Base-by-base conservation (phyloP, 2,113 vertebrate genomes). In the Ptychochromis oligacanthus region DNA sequence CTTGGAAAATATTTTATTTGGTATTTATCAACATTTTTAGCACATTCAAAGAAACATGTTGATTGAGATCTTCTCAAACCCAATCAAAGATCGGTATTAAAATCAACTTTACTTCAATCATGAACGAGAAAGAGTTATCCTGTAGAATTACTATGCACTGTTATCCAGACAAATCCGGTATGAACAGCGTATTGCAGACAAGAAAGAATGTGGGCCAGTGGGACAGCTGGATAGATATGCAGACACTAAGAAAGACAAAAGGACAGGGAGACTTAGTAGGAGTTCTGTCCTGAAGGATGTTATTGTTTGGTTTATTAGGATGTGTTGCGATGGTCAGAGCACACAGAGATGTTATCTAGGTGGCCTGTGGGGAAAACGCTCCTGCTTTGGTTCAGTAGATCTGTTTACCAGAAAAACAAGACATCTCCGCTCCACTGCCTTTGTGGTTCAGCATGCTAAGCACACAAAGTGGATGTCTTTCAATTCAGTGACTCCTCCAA, bases 351-450 rank as follows among this genome's bases (percentile, higher is more conserved):
- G 85, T 92, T 93, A 92, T 93, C 90, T 72, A 14, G 67, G 75
- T 89, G 28, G 91, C 85, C 92, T 84, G 85, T 87, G 87, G 90
- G 88, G 92, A 87, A 84, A 86, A 64, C 67, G 75, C 86, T 82
- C 54, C 80, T 83, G 82, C 82, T 90, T 90, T 91, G 91, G 87
- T 91, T 92, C 91, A 90, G 88, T 84, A 88, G 90, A 89, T 87
- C 85, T 91, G 88, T 93, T 95, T 91, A 93, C 86, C 90, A 88
- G 88, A 87, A 87, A 91, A 91, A 89, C 85, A 90, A 92, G 91
- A 93, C 89, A 76, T 89, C 80, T 83, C 75, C 26, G 87, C 90
- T 89, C 74, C 43, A 75, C 60, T 91, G 92, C 83, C 43, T 91
- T 88, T 87, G 81, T 86, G 91, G 81, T 81, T 91, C 87, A 52